A percentile compares a stretch with the other conserved stretches of the same genome.
These are phyloP conservation scores for Motacilla tschutschensis DNA, from an alignment of 2,113 vertebrate species.

Conservation along the genomic window DNA sequence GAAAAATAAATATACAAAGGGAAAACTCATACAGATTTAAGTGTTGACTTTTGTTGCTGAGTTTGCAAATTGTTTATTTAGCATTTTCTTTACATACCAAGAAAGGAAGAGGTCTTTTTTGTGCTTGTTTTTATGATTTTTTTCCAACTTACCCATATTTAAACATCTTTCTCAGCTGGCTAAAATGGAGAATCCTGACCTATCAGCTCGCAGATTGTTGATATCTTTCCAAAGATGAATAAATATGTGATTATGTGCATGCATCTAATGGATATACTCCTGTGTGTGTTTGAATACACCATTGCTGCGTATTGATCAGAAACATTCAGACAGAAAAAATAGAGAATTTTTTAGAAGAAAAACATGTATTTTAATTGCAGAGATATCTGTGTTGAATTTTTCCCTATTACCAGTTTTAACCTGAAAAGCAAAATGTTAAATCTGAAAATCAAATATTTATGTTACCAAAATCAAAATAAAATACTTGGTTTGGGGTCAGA, in stretches of 20 bases:
- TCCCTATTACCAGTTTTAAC: neutral
- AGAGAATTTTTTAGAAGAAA: neutral
- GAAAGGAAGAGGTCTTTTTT: constrained; percentile 22
- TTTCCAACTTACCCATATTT: neutral
- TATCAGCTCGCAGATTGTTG: neutral
- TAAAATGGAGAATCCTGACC: neutral
- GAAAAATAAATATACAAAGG: constrained; percentile 60
- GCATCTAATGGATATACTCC: neutral
- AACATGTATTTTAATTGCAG: accelerated
- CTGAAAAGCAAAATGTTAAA: neutral
- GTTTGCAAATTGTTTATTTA: constrained; percentile 25
- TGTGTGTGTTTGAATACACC: neutral
- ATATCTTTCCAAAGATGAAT: neutral
- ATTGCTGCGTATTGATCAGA: neutral
- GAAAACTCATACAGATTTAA: constrained; percentile 46
- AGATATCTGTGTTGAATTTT: neutral
- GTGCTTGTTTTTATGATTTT: neutral
- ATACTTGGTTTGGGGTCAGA: neutral
- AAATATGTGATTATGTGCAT: neutral
- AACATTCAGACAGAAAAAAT: neutral
- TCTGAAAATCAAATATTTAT: constrained; percentile 3
- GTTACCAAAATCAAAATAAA: neutral
- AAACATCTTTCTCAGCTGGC: neutral
- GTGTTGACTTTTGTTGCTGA: constrained; percentile 42
- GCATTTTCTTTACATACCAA: constrained; percentile 15